Percentiles rank a stretch among this genome's conserved stretches.
phyloP scores from a whole-genome alignment of 2,888 invertebrate species.

The Pterobdella sp. region DNA sequence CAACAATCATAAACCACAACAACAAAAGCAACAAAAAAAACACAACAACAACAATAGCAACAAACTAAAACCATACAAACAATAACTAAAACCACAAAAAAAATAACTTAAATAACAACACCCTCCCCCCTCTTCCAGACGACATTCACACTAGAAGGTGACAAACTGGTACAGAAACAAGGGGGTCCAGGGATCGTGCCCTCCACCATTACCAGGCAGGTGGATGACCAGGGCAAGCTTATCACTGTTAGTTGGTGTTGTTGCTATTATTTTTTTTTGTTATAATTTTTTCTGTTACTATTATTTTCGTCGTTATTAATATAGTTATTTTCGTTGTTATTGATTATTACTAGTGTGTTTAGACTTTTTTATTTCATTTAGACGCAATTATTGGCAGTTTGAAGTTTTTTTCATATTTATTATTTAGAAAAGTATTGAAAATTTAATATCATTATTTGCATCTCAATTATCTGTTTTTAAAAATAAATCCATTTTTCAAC shows the following conservation, averaged over 20 bases:
- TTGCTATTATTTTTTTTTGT: background rate
- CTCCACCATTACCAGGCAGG: constrained; percentile 46
- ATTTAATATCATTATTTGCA: no score
- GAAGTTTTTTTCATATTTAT: no score
- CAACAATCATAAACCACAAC: background rate
- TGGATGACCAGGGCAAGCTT: constrained; percentile 46
- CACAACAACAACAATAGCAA: background rate
- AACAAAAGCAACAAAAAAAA: background rate
- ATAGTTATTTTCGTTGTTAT: background rate
- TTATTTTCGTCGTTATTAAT: background rate
- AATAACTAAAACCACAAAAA: background rate
- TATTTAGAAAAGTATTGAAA: no score
- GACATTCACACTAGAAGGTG: constrained; percentile 63
- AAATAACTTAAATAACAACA: background rate
- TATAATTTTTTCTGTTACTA: background rate
- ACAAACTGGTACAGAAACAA: constrained; percentile 72
- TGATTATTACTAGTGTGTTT: background rate
- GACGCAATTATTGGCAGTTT: no score
- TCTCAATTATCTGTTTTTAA: no score
- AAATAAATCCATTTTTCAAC: no score
- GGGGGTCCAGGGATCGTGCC: constrained; percentile 40
- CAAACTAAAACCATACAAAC: background rate
- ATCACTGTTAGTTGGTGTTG: constrained; percentile 44
- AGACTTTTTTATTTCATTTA: background rate
- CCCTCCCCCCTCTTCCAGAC: constrained; percentile 54